Conservation (phyloP, 1,140 invertebrate species). For the Platorchestia sp. region DNA sequence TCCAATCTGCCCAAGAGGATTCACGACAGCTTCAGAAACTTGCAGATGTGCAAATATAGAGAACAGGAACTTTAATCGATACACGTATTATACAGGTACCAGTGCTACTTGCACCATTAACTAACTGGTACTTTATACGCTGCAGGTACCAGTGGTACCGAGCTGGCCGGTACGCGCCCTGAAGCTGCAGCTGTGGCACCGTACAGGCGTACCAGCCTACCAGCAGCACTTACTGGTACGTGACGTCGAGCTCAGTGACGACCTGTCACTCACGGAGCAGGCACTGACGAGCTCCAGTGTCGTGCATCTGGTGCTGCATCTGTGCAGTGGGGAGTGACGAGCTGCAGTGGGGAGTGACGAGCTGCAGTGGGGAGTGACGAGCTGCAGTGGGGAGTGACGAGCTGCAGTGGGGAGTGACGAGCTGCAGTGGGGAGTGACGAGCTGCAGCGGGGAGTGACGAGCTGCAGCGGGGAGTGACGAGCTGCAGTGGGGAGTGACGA, state of each 20-base stretch:
- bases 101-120: background rate
- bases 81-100: background rate
- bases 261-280: background rate
- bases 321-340: background rate
- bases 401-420: background rate
- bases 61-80: background rate
- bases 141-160: background rate
- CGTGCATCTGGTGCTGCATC: background rate
- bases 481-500: no score
- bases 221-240: slow-evolving; percentile 27
- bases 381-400: background rate
- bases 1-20: no score
- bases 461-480: no score
- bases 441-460: background rate
- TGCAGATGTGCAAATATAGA: background rate
- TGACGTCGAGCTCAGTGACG: background rate
- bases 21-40: no score
- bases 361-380: background rate
- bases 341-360: background rate
- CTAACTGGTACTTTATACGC: background rate
- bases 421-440: background rate
- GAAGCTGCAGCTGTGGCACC: slow-evolving; percentile 46
- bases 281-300: background rate
- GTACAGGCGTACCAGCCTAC: background rate
- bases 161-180: slow-evolving; percentile 10